These are phyloP conservation scores for Bactericera cockerelli DNA, from an alignment of 1,140 invertebrate species.

Conservation along the genomic window DNA sequence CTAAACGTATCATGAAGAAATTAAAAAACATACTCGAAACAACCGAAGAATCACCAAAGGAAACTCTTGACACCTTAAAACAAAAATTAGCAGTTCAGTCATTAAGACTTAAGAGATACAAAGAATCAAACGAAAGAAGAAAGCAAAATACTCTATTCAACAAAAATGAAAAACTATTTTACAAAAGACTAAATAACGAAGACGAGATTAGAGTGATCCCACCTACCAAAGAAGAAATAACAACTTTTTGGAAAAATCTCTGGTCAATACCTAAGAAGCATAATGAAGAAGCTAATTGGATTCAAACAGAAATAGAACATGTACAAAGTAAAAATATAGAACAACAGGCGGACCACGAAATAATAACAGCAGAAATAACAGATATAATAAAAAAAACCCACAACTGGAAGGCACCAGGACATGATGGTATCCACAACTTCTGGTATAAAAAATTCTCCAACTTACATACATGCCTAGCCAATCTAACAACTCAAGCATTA, in stretches of 20 bases:
- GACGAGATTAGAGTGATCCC: neutral
- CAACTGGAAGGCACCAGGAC: slow-evolving; percentile 11
- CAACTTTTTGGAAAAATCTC: neutral
- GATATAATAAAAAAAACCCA: slow-evolving; percentile 3
- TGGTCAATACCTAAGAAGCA: neutral
- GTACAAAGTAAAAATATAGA: too few species aligned
- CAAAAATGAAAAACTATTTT: neutral
- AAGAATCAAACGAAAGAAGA: neutral
- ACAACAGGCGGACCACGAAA: neutral
- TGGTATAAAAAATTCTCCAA: slow-evolving; percentile 1
- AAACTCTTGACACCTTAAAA: neutral
- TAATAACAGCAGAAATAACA: neutral
- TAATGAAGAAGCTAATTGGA: slow-evolving; percentile 1
- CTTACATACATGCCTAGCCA: neutral
- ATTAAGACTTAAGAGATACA: neutral
- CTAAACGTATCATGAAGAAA: neutral
- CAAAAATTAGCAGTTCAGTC: neutral
- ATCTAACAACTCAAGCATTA: neutral
- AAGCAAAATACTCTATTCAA: neutral
- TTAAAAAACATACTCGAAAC: neutral
- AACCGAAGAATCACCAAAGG: too few species aligned
- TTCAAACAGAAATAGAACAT: neutral
- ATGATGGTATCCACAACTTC: slow-evolving; percentile 9
- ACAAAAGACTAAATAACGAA: neutral
- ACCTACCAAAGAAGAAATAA: neutral